These are phyloP conservation scores for Sarcophaga rosellei DNA, from an alignment of 2,888 invertebrate genomes.

Conservation along the genomic window DNA sequence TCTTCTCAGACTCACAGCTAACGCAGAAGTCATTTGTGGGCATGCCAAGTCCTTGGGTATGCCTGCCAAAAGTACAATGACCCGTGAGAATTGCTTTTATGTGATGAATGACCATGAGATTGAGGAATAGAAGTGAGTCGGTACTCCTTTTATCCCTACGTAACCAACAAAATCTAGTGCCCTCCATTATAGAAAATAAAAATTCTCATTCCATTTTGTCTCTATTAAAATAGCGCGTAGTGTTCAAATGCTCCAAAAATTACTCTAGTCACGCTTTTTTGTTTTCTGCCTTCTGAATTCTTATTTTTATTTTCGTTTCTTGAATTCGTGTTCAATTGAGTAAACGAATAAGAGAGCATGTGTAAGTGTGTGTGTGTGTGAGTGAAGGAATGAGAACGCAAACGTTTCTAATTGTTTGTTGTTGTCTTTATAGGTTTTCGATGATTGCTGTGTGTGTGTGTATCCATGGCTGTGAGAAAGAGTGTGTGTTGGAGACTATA, in stretches of 20 bases:
- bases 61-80: too few species aligned
- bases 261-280: slow-evolving; percentile 27
- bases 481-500: not conserved
- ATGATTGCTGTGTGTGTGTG: not conserved
- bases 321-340: slow-evolving; percentile 2
- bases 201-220: not conserved
- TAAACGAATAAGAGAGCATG: not conserved
- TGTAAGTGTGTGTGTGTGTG: not conserved
- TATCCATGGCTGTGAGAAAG: not conserved
- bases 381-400: not conserved
- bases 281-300: not conserved
- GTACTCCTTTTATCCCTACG: too few species aligned
- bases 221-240: not conserved
- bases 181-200: too few species aligned
- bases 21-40: too few species aligned
- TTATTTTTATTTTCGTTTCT: not conserved
- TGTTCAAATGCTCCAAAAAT: not conserved
- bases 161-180: too few species aligned
- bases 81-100: too few species aligned
- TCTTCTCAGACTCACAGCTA: too few species aligned
- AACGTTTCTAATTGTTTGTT: not conserved
- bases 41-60: too few species aligned
- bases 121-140: too few species aligned
- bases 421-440: not conserved
- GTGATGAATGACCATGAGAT: too few species aligned